Evolutionary conservation across 2,888 invertebrate species (phyloP), one percentile per base, ranked within the genome.

Genomic region (Melinopterus prodromus): DNA sequence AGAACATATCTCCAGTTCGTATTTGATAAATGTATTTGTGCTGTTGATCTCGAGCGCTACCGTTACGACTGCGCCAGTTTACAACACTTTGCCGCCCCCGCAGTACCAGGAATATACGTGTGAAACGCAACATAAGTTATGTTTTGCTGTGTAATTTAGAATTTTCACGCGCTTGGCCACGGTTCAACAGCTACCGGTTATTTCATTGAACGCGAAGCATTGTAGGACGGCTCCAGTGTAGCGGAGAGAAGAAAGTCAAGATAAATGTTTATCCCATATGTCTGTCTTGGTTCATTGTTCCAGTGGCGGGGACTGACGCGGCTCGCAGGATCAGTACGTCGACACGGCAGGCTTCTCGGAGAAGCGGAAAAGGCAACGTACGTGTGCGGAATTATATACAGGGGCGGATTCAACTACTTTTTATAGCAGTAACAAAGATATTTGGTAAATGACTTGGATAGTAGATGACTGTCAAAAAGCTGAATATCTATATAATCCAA

Each of bases 51-150:
- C 53, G 53, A 53, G 53, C 53, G 53, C 12, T 53, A 53, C 53
- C 53, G 26, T 26, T 53, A 53, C 53, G 12, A 26, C 26, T 26
- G 26, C 26, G 53, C 3, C 53, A 9, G 9, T 53, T 53, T 53
- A 9, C 53, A 53, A 12, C 12, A 53, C 53, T 4, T 3, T 9
- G 1, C 12, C 12, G 53, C 53, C 53, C 7, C 53, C 53, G 5
- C 12, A 53, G 53, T 53, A 53, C 53, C 53, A 12, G 53, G 53
- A 9, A 53, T 53, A 53, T 53, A 53, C 53, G 53, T 53, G 53
- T 53, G 53, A 53, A 53, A 53, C 53, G 53, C 53, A 53, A 53
- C 53, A 53, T 53, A 53, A 53, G 53, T 53, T 53, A 53, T 53
- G 53, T 53, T 53, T 53, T 53, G 53, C 53, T 12, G 53, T 53